Evolutionary conservation across 2,888 invertebrate species (phyloP).

Genomic region (Lycophotia porphyrea): DNA sequence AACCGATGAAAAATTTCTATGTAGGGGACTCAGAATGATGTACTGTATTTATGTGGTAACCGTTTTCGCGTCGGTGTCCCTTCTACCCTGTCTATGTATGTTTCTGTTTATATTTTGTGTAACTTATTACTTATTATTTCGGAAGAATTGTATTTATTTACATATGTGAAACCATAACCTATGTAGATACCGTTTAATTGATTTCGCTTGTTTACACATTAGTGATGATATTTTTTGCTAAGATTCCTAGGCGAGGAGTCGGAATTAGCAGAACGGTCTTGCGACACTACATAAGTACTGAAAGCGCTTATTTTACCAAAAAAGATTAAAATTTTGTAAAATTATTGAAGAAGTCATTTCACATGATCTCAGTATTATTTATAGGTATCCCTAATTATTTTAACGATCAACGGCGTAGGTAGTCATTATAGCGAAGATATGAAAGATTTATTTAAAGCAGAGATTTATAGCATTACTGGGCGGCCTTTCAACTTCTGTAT

Average conservation of each 20-base stretch:
- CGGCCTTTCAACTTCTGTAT: neutral
- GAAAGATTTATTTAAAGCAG: neutral
- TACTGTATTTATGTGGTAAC: too few species aligned
- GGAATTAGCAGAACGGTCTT: neutral
- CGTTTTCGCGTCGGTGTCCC: too few species aligned
- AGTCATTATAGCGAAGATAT: neutral
- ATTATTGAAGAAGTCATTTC: neutral
- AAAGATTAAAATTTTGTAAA: neutral
- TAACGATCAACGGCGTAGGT: neutral
- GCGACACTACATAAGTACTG: neutral
- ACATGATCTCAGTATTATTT: neutral
- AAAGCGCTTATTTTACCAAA: neutral
- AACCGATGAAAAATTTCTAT: too few species aligned
- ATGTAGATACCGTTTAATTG: conserved; percentile 20
- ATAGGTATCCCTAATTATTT: neutral
- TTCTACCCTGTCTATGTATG: too few species aligned
- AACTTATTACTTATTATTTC: neutral
- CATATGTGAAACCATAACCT: conserved; percentile 2
- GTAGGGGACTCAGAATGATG: too few species aligned
- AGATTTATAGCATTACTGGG: neutral
- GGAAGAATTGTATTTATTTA: conserved; percentile 1
- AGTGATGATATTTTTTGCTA: neutral
- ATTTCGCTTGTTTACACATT: conserved; percentile 4
- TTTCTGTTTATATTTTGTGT: conserved; percentile 8
- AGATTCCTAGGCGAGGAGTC: neutral